Percentiles rank a stretch among this genome's conserved stretches.
These are phyloP conservation scores for Thunnus thynnus DNA, from an alignment of 2,113 vertebrate species.

Conservation along the genomic window DNA sequence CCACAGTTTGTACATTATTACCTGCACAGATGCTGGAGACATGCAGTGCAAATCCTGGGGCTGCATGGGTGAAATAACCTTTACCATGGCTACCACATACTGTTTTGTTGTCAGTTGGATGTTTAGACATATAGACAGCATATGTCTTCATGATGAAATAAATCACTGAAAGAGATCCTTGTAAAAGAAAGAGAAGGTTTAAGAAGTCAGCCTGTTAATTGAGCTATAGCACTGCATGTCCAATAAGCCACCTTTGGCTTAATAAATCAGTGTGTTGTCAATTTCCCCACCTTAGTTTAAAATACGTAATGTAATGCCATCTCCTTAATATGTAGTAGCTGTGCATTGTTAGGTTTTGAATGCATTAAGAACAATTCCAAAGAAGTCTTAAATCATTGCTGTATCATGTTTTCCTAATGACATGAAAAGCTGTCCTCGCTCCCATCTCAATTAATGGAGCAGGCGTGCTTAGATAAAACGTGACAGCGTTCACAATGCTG, in stretches of 20 bases:
- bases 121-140: neutral
- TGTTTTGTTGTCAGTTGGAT: slow-evolving; percentile 27
- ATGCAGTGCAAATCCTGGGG: neutral
- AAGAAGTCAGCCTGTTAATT: slow-evolving; percentile 34
- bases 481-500: slow-evolving; percentile 72
- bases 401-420: slow-evolving; percentile 79
- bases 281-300: slow-evolving; percentile 26
- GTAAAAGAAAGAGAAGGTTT: slow-evolving; percentile 17
- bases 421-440: slow-evolving; percentile 70
- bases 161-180: neutral
- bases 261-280: slow-evolving; percentile 46
- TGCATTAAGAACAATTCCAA: slow-evolving; percentile 49
- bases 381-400: slow-evolving; percentile 71
- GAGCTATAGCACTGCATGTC: slow-evolving; percentile 18
- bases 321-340: slow-evolving; percentile 56
- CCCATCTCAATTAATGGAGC: slow-evolving; percentile 75
- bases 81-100: slow-evolving; percentile 13
- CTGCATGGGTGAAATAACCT: slow-evolving; percentile 25
- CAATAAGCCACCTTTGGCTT: slow-evolving; percentile 30
- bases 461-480: slow-evolving; percentile 68
- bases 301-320: slow-evolving; percentile 47
- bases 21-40: slow-evolving; percentile 1
- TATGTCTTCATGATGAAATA: neutral
- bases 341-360: slow-evolving; percentile 55
- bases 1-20: slow-evolving; percentile 24